Percentiles rank a stretch among this genome's conserved stretches.
phyloP scores from a whole-genome alignment of 2,113 vertebrate species.

The Pteropus alecto region DNA sequence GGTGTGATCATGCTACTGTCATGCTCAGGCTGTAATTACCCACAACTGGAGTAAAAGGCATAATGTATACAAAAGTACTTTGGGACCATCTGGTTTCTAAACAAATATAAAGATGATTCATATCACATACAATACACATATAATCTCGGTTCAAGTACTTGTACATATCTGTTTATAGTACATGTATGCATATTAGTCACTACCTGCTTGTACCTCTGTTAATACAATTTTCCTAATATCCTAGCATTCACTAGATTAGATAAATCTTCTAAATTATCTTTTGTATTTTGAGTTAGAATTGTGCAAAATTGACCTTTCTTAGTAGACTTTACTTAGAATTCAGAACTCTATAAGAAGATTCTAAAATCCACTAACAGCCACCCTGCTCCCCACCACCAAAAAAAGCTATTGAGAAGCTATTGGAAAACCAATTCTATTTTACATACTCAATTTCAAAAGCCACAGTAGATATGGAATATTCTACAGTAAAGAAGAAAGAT shows the following conservation, averaged over 20 bases:
- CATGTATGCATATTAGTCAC: background rate
- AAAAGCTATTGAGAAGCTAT: background rate
- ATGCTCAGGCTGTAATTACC: background rate
- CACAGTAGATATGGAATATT: conserved; percentile 31
- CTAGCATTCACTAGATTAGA: background rate
- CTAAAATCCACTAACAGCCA: background rate
- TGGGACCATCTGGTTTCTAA: background rate
- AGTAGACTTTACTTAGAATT: conserved; percentile 15
- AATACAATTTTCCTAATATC: background rate
- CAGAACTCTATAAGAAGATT: conserved; percentile 9
- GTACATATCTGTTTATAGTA: background rate
- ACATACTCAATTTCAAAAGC: conserved; percentile 42
- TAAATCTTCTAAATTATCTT: conserved; percentile 34
- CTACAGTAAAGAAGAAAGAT: conserved; percentile 31
- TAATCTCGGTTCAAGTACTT: background rate
- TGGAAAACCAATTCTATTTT: conserved; percentile 32
- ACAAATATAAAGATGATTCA: background rate
- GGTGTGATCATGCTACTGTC: background rate
- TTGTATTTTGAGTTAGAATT: conserved; percentile 40
- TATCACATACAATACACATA: background rate
- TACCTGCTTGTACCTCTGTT: background rate
- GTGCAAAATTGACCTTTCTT: conserved; percentile 37
- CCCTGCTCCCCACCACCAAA: too few relatives aligned
- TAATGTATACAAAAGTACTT: background rate
- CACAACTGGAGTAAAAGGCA: background rate